phyloP scores from a whole-genome alignment of 1,140 invertebrate species.

The Heliconius melpomene region DNA sequence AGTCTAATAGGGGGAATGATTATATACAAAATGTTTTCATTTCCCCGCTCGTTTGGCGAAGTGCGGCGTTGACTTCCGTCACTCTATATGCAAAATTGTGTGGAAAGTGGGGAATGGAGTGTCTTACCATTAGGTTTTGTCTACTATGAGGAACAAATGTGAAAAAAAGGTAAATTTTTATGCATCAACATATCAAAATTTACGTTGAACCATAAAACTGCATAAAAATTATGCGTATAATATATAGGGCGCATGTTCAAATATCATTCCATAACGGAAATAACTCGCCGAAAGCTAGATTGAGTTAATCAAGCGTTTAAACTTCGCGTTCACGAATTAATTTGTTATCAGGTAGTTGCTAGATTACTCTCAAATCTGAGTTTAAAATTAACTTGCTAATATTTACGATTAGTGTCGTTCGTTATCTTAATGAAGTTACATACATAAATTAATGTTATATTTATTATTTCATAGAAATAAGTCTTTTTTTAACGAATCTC shows the following conservation, averaged over 20 bases:
- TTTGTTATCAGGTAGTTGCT: slow-evolving; percentile 6
- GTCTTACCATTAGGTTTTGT: too few species aligned
- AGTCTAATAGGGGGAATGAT: too few species aligned
- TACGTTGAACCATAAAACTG: background rate
- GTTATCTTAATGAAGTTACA: background rate
- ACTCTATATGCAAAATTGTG: too few species aligned
- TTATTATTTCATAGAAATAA: background rate
- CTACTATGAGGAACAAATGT: too few species aligned
- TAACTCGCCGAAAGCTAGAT: slow-evolving; percentile 19
- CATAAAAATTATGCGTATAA: background rate
- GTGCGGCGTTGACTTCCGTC: too few species aligned
- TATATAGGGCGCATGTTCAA: background rate
- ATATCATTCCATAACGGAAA: slow-evolving; percentile 27
- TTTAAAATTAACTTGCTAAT: slow-evolving; percentile 1
- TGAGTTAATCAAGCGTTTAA: slow-evolving; percentile 27
- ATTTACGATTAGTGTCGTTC: background rate
- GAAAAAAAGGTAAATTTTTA: background rate
- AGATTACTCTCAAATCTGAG: background rate
- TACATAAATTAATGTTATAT: background rate
- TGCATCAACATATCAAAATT: background rate
- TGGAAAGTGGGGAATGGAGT: too few species aligned
- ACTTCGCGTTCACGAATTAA: slow-evolving; percentile 25
- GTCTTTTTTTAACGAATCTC: background rate
- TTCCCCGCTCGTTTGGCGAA: too few species aligned
- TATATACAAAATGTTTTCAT: too few species aligned